Evolutionary conservation across 2,888 invertebrate species (phyloP).

Genomic region (Perithous albicinctus): DNA sequence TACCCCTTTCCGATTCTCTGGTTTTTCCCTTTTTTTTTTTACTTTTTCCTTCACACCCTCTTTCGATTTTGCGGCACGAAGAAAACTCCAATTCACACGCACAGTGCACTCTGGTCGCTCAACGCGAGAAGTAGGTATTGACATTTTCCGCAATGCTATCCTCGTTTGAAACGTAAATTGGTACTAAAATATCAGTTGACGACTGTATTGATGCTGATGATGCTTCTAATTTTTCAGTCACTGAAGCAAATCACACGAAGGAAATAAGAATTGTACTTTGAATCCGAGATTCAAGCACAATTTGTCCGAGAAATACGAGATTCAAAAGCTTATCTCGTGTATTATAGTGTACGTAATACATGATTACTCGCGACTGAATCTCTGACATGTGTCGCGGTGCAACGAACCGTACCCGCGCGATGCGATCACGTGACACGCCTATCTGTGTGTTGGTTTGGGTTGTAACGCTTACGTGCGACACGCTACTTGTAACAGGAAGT

Average conservation of each 20-base stretch:
- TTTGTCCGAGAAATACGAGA: neutral
- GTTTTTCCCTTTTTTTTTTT: conserved; percentile 33
- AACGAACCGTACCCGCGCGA: conserved; percentile 38
- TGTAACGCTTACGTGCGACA: conserved; percentile 57
- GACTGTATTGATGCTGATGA: no score
- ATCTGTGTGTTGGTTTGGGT: conserved; percentile 11
- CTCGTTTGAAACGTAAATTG: no score
- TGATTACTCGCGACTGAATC: conserved; percentile 43
- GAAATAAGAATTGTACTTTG: neutral
- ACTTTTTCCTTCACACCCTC: conserved; percentile 10
- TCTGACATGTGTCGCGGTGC: conserved; percentile 44
- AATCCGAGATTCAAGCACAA: no score
- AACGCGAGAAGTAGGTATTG: no score
- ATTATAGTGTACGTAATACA: no score
- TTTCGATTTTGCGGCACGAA: conserved; percentile 62
- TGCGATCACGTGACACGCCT: conserved; percentile 39
- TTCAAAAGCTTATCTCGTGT: neutral
- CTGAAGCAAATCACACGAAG: no score
- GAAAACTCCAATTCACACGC: conserved; percentile 60
- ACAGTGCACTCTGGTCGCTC: conserved; percentile 51
- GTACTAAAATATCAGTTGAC: no score
- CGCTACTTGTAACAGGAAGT: conserved; percentile 54
- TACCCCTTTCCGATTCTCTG: conserved; percentile 40
- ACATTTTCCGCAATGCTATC: no score
- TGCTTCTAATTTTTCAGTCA: no score